Evolutionary conservation across 2,888 invertebrate genomes (phyloP).

Genomic region (Pteria penguin): DNA sequence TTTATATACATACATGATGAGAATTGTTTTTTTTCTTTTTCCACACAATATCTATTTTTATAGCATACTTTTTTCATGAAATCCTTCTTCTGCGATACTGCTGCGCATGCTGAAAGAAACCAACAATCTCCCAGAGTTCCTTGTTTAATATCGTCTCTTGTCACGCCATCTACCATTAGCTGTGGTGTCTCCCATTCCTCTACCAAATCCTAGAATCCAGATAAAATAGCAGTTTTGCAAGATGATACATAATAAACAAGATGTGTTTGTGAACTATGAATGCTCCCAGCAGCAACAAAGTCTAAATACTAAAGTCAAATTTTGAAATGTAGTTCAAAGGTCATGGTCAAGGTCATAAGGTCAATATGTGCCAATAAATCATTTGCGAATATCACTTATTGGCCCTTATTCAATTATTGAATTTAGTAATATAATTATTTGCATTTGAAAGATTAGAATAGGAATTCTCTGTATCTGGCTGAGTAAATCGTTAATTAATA

Average conservation of each 20-base stretch:
- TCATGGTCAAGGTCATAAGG: too few relatives aligned
- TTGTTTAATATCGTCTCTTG: constrained; percentile 82
- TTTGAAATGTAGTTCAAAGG: too few relatives aligned
- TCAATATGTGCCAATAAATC: neutral
- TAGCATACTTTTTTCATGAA: constrained; percentile 78
- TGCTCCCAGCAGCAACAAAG: neutral
- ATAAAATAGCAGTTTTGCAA: too few relatives aligned
- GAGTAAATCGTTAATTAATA: too few relatives aligned
- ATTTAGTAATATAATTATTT: too few relatives aligned
- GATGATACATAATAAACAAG: too few relatives aligned
- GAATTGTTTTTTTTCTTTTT: neutral
- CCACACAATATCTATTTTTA: too few relatives aligned
- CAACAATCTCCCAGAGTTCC: constrained; percentile 81
- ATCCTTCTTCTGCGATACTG: constrained; percentile 78
- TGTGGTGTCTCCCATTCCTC: constrained; percentile 77
- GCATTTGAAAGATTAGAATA: too few relatives aligned
- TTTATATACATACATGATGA: neutral
- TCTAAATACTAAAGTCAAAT: neutral
- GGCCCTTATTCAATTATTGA: too few relatives aligned
- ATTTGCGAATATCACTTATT: neutral
- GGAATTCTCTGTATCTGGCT: too few relatives aligned
- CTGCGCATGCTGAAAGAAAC: constrained; percentile 81
- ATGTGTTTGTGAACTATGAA: too few relatives aligned
- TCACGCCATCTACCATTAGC: constrained; percentile 81
- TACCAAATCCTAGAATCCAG: constrained; percentile 81